Base-by-base conservation (phyloP, 2,888 invertebrate genomes). In the Pyrrhosoma nymphula region DNA sequence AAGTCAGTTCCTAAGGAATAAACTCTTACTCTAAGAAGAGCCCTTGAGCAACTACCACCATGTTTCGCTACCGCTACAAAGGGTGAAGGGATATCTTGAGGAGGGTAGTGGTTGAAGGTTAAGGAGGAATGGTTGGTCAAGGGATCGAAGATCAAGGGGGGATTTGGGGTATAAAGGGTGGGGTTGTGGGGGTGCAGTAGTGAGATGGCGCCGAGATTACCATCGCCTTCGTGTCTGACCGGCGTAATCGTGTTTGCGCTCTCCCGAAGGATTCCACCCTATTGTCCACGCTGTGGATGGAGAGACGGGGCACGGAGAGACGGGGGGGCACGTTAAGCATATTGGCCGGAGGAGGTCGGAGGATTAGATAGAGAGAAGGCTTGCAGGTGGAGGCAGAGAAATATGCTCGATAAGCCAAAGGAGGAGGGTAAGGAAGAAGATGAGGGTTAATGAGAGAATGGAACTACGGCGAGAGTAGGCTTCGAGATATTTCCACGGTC, bases 211-310 rank as follows among this genome's bases (percentile, higher is more conserved):
- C 91, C 91, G 91, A 39, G 91, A 91, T 91, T 91, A 63, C 91
- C 60, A 91, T 91, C 91, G n/a, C 60, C 91, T 91, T 63, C 91
- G 91, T 91, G 91, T 91, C 91, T 63, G 91, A 91, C 91, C n/a
- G 30, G 91, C 8, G 91, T 91, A 91, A 91, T 91, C 91, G 91
- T 91, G 91, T 91, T 63, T 23, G 91, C 56, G 90, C 56, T 26
- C 90, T 56, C n/a, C 26, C 23, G 60, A 35, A 8, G 63, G 91
- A 60, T 91, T 60, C 60, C 30, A 23, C 63, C 91, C 60, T 23
- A 91, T 91, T 91, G 91, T 91, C 91, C 91, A 63, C 90, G 60
- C 35, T 23, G 69, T 47, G 47, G 47, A 47, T 90, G 56, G 56
- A 63, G 91, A 91, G 63, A 47, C 47, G 47, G 47, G 47, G 63